phyloP scores from a whole-genome alignment of 2,113 vertebrate species.

The Buteo buteo region DNA sequence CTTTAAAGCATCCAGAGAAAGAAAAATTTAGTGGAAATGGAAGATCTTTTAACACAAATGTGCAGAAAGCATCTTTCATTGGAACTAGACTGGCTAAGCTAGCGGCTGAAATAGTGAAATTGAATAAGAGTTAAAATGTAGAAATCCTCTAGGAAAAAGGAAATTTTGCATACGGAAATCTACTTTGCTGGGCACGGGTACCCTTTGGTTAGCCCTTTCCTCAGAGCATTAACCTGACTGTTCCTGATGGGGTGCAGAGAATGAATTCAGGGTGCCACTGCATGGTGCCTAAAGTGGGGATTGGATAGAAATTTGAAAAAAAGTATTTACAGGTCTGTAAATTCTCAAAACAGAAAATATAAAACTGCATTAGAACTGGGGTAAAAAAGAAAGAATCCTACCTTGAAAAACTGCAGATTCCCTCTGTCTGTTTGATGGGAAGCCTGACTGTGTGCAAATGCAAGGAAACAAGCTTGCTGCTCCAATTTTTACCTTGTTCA shows the following conservation, averaged over 20 bases:
- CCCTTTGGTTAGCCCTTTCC: slow-evolving; percentile 60
- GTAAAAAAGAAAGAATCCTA: slow-evolving; percentile 44
- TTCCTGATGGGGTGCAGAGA: not conserved
- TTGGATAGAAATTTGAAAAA: not conserved
- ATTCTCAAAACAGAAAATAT: slow-evolving; percentile 36
- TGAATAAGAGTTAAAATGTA: not conserved
- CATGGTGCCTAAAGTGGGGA: not conserved
- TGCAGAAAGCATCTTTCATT: not conserved
- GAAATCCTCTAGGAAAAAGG: slow-evolving; percentile 32
- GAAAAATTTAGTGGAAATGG: not conserved
- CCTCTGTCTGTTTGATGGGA: not conserved
- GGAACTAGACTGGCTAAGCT: not conserved
- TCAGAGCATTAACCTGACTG: not conserved
- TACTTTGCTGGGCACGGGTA: not conserved
- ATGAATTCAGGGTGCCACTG: not conserved
- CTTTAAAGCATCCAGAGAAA: not conserved
- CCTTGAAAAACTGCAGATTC: slow-evolving; percentile 52
- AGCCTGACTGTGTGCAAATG: slow-evolving; percentile 41
- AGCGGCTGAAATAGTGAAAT: not conserved
- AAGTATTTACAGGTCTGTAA: slow-evolving; percentile 64
- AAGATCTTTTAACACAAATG: not conserved
- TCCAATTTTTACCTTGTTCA: not conserved
- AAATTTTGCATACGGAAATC: not conserved
- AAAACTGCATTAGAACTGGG: slow-evolving; percentile 47
- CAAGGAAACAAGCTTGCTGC: slow-evolving; percentile 20